Evolutionary conservation across 1,140 invertebrate species (phyloP).

Genomic region (Thaumatotibia leucotreta): DNA sequence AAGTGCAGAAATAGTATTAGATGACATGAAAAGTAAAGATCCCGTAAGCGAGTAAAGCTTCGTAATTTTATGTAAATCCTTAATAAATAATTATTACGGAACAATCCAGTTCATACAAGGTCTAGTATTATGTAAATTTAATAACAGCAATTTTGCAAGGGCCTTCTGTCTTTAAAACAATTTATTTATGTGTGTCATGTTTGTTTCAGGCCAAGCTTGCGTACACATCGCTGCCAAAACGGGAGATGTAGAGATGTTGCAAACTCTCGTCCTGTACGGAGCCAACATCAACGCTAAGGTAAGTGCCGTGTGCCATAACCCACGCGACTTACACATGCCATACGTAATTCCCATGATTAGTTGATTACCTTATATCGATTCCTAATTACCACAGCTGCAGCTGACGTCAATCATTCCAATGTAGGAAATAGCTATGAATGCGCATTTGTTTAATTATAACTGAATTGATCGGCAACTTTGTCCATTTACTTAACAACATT

Average conservation of each 20-base stretch:
- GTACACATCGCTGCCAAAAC: constrained; percentile 88
- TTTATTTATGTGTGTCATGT: constrained; percentile 20
- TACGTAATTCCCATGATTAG: background rate
- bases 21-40: too few species aligned
- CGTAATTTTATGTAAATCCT: too few species aligned
- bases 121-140: too few species aligned
- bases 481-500: too few species aligned
- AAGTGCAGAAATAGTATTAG: too few species aligned
- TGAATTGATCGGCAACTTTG: too few species aligned
- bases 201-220: constrained; percentile 87
- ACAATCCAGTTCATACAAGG: too few species aligned
- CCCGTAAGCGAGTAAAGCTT: too few species aligned
- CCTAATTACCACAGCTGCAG: background rate
- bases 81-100: too few species aligned
- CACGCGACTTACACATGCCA: background rate
- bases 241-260: constrained; percentile 84
- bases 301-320: constrained; percentile 50
- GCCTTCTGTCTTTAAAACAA: too few species aligned
- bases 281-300: constrained; percentile 89
- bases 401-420: background rate
- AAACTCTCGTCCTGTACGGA: constrained; percentile 84
- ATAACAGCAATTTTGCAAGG: too few species aligned
- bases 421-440: background rate
- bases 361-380: background rate
- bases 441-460: background rate